These are phyloP conservation scores for Dromiciops gliroides DNA, from an alignment of 2,113 vertebrate genomes.

Conservation along the genomic window DNA sequence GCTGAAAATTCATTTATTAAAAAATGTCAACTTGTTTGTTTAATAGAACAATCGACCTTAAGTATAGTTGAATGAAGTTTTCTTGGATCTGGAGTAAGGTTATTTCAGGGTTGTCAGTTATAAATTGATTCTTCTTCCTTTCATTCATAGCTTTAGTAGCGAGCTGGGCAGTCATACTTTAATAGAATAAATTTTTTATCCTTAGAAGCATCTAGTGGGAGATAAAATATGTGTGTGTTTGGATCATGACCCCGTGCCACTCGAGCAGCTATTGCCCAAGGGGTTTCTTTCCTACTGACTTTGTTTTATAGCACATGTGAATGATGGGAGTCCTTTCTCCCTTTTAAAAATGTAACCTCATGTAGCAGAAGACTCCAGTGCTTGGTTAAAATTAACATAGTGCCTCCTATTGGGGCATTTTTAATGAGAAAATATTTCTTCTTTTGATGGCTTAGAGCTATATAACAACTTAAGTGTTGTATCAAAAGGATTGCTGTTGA, in stretches of 20 bases:
- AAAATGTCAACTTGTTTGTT: not conserved
- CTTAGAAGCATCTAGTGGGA: not conserved
- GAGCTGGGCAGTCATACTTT: not conserved
- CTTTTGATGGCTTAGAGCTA: not conserved
- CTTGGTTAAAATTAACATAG: constrained; percentile 43
- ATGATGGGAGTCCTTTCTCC: not conserved
- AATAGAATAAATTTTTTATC: not conserved
- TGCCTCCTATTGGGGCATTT: constrained; percentile 20
- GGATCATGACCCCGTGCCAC: not conserved
- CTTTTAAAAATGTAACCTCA: constrained; percentile 15
- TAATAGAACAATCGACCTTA: not conserved
- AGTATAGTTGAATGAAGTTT: not conserved
- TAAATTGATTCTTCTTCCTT: constrained; percentile 20
- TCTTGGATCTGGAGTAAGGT: not conserved
- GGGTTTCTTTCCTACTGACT: not conserved
- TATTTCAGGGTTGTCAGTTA: constrained; percentile 29
- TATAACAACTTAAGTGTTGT: not conserved
- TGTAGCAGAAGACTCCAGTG: constrained; percentile 6
- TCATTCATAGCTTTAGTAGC: not conserved
- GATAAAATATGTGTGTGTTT: not conserved
- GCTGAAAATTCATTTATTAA: not conserved
- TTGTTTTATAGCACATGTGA: not conserved
- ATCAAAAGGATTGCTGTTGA: not conserved
- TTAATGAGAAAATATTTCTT: constrained; percentile 38
- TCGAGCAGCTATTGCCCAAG: not conserved